Evolutionary conservation across 2,797 vertebrate genomes (phyloP), one percentile per base, ranked within the genome.

Genomic region (Onychomys leucogaster): DNA sequence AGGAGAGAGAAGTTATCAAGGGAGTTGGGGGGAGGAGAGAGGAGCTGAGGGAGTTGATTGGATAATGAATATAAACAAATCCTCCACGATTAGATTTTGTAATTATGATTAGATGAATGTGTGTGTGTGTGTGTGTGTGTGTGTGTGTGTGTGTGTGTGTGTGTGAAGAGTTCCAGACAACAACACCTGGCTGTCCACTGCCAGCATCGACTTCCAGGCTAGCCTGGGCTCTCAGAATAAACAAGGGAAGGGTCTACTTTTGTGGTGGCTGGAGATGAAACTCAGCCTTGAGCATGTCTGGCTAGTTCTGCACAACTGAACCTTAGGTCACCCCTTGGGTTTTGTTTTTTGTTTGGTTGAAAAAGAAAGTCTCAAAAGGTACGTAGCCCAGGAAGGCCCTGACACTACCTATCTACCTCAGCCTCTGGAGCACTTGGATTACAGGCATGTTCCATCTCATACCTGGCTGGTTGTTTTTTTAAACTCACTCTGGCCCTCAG

Each of bases 21-120:
- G 43, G 23, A 29, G 2, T 46, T 43, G 34, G 29, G 52, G 21
- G 57, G 52, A 67, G 63, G 37, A 13, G 10, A 19, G 1, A 0
- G 2, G 3, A 59, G 57, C 23, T 1, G 19, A 3, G 0, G n/a
- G 17, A 27, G 34, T 16, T 0, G 17, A 76, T 0, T 0, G 19
- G 78, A 43, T 49, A 23, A 2, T 2, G 59, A 52, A 41, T 0
- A 16, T 3, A 1, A 23, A 19, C 41, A 41, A 76, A 43, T 76
- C 8, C 37, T 43, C 37, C 23, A 13, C 21, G 0, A 23, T 14
- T 76, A 43, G 41, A 25, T 11, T 16, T 37, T n/a, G 6, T 2
- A 2, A 0, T 12, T 27, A 75, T 17, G 34, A 75, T 75, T 11
- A 41, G 9, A 43, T 43, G 37, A 41, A 43, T 25, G 63, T 32